Conservation (phyloP, 2,888 invertebrate genomes). For the Folsomia manolachei region DNA sequence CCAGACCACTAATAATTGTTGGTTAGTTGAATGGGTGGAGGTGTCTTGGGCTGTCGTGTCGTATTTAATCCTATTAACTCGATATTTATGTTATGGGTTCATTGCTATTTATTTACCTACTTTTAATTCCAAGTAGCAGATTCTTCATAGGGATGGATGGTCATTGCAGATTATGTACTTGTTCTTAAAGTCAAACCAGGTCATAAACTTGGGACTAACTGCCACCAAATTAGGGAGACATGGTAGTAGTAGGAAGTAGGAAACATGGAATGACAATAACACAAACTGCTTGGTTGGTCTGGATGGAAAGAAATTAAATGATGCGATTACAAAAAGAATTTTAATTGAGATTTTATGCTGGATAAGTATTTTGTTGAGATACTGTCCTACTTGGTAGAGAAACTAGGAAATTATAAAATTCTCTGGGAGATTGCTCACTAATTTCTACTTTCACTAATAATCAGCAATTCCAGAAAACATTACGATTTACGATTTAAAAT, state of each 20-base stretch:
- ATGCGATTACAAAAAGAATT: conserved; percentile 27
- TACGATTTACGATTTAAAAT: too few species aligned
- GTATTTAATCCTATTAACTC: conserved; percentile 29
- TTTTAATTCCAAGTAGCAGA: not conserved
- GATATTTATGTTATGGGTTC: conserved; percentile 32
- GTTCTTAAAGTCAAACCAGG: too few species aligned
- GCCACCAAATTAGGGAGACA: conserved; percentile 39
- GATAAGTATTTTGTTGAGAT: not conserved
- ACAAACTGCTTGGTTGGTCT: conserved; percentile 18
- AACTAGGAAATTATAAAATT: not conserved
- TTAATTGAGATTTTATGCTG: conserved; percentile 21
- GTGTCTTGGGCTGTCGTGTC: conserved; percentile 18
- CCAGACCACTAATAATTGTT: conserved; percentile 1
- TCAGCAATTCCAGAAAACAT: too few species aligned
- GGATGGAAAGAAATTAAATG: conserved; percentile 2
- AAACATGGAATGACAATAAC: too few species aligned
- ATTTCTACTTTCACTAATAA: not conserved
- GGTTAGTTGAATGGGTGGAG: not conserved
- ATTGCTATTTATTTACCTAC: conserved; percentile 13
- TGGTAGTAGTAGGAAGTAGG: too few species aligned
- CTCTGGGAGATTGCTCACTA: not conserved
- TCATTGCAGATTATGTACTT: not conserved
- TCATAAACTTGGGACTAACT: conserved; percentile 19
- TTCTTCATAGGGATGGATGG: not conserved
- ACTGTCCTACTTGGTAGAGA: too few species aligned